Percentiles rank a stretch among this genome's conserved stretches.
These are phyloP conservation scores for Drosophila carrolli DNA, from an alignment of 1,140 invertebrate species.

Conservation along the genomic window DNA sequence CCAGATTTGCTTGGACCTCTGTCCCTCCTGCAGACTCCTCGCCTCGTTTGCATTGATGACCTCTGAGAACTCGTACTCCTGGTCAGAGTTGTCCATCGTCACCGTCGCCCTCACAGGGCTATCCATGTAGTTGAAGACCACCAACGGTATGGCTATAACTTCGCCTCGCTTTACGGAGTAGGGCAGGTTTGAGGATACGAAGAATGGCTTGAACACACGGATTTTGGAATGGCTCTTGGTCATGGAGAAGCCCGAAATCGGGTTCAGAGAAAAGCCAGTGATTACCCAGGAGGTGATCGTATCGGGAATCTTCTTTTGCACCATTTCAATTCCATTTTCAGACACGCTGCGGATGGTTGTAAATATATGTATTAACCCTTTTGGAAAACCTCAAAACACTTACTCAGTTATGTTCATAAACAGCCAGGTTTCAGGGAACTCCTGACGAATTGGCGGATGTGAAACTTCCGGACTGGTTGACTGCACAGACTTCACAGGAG, in stretches of 20 bases:
- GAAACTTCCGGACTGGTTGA: background rate
- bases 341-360: constrained; percentile 19
- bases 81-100: constrained; percentile 91
- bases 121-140: constrained; percentile 84
- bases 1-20: constrained; percentile 81
- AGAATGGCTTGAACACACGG: constrained; percentile 94
- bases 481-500: background rate
- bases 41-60: constrained; percentile 85
- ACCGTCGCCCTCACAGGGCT: constrained; percentile 91
- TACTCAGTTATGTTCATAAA: constrained; percentile 22
- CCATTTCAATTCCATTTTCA: constrained; percentile 59
- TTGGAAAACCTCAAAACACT: background rate
- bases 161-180: constrained; percentile 92
- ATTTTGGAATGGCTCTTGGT: constrained; percentile 90
- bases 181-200: constrained; percentile 91
- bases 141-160: constrained; percentile 71
- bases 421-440: constrained; percentile 27
- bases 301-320: constrained; percentile 88
- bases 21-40: constrained; percentile 87
- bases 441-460: background rate
- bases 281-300: constrained; percentile 97
- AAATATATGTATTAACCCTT: background rate
- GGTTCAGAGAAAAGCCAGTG: constrained; percentile 96
- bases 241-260: constrained; percentile 93
- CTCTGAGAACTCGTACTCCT: constrained; percentile 92